Evolutionary conservation across 2,797 vertebrate species (phyloP).

Genomic region (Melanotaenia trifasciata): DNA sequence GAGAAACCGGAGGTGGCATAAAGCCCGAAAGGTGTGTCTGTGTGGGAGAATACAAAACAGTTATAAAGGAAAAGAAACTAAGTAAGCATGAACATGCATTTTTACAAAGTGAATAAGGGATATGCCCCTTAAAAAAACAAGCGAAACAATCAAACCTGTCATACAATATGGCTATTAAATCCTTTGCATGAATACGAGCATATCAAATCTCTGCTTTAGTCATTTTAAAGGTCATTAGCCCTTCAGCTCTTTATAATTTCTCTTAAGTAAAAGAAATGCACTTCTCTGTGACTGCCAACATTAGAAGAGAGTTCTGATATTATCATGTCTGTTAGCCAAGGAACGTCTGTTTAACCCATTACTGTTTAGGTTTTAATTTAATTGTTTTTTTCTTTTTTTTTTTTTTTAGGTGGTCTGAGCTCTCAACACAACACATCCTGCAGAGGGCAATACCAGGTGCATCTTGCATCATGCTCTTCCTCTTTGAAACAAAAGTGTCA

Average conservation of each 20-base stretch:
- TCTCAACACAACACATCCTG: slow-evolving; percentile 27
- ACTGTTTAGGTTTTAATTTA: not conserved
- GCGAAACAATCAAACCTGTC: too few relatives aligned
- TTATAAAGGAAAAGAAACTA: slow-evolving; percentile 4
- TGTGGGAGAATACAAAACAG: not conserved
- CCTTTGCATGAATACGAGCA: slow-evolving; percentile 9
- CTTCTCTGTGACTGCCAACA: not conserved
- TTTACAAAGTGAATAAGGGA: slow-evolving; percentile 10
- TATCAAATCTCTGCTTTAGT: not conserved
- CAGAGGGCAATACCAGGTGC: slow-evolving; percentile 61
- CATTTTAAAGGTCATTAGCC: slow-evolving; percentile 2
- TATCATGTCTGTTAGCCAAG: not conserved
- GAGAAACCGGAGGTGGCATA: not conserved
- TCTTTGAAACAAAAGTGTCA: slow-evolving; percentile 62
- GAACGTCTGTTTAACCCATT: not conserved
- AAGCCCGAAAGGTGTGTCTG: not conserved
- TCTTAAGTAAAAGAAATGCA: not conserved
- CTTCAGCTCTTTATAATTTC: not conserved
- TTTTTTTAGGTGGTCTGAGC: not conserved
- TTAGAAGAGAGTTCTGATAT: not conserved
- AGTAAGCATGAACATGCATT: slow-evolving; percentile 9
- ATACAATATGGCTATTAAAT: not conserved
- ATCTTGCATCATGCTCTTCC: slow-evolving; percentile 74
- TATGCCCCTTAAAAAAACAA: not conserved
- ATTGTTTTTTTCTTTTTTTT: not conserved